Percentiles rank a stretch among this genome's conserved stretches.
Evolutionary conservation across 2,113 vertebrate species (phyloP).

Genomic region (Clarias batrachus): DNA sequence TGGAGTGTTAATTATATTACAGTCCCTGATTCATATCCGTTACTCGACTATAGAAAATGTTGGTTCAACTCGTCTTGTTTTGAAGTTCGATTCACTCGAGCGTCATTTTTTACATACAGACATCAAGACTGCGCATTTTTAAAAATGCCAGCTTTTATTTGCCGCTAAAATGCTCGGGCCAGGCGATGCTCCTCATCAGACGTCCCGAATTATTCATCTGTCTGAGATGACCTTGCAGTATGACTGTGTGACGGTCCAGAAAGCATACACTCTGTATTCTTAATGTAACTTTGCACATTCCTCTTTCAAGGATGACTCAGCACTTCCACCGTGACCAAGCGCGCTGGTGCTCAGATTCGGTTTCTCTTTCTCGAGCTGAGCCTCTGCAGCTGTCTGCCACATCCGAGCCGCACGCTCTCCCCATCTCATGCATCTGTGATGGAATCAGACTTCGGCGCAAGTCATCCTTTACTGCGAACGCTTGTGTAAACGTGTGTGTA

Average conservation of each 20-base stretch:
- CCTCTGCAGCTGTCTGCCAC: constrained; percentile 62
- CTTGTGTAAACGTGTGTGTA: background rate
- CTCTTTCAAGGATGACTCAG: constrained; percentile 56
- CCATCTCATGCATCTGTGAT: constrained; percentile 11
- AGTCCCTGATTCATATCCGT: background rate
- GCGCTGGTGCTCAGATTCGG: constrained; percentile 54
- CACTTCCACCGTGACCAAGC: constrained; percentile 56
- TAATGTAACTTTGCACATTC: background rate
- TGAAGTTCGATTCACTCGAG: background rate
- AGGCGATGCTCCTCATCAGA: background rate
- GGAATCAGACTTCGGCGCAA: constrained; percentile 19
- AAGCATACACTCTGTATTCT: background rate
- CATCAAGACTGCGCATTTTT: background rate
- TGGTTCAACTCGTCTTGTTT: background rate
- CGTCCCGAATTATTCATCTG: background rate
- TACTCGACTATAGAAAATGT: background rate
- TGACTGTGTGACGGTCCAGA: background rate
- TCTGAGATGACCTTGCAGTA: background rate
- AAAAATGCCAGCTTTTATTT: background rate
- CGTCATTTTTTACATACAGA: too few relatives aligned
- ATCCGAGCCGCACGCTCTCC: constrained; percentile 52
- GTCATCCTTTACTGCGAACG: constrained; percentile 15
- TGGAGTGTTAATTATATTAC: too few relatives aligned
- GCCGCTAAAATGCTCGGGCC: background rate
- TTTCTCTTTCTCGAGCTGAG: constrained; percentile 61